A percentile compares a stretch with the other conserved stretches of the same genome.
Evolutionary conservation across 2,113 vertebrate species (phyloP).

Genomic region (Marmota flaviventris): DNA sequence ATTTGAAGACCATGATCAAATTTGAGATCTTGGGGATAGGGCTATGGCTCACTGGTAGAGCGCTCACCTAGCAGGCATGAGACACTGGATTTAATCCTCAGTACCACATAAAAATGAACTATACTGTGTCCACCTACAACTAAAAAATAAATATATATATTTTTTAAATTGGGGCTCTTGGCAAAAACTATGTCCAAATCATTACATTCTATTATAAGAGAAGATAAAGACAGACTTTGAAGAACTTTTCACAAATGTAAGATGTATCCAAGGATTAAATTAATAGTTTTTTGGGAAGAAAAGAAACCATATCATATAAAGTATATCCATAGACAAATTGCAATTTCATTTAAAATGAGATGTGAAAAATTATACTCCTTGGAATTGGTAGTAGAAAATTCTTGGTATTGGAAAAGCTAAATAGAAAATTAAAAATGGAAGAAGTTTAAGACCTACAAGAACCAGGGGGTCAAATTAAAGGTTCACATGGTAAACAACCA

Average conservation of each 20-base stretch:
- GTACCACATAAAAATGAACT: too few species aligned
- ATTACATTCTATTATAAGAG: background rate
- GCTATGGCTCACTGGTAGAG: too few species aligned
- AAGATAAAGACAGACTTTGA: background rate
- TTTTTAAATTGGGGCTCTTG: background rate
- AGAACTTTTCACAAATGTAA: background rate
- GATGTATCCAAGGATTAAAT: background rate
- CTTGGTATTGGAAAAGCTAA: background rate
- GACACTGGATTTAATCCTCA: too few species aligned
- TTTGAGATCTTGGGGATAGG: background rate
- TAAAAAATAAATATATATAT: too few species aligned
- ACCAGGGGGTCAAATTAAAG: background rate
- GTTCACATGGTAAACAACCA: background rate
- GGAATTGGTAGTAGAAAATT: background rate
- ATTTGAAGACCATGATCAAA: slow-evolving; percentile 15
- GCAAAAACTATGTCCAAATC: slow-evolving; percentile 1
- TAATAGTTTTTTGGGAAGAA: background rate
- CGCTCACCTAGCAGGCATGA: too few species aligned
- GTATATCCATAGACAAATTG: background rate
- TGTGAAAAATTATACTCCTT: background rate
- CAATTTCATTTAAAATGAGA: slow-evolving; percentile 32
- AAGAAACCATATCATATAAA: background rate
- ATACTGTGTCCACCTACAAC: too few species aligned
- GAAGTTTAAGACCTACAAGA: background rate
- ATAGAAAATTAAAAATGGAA: background rate